These are phyloP conservation scores for Aurelia coerulea DNA, from an alignment of 30 jellyfish, hydroid and myxozoan species.

Conservation along the genomic window DNA sequence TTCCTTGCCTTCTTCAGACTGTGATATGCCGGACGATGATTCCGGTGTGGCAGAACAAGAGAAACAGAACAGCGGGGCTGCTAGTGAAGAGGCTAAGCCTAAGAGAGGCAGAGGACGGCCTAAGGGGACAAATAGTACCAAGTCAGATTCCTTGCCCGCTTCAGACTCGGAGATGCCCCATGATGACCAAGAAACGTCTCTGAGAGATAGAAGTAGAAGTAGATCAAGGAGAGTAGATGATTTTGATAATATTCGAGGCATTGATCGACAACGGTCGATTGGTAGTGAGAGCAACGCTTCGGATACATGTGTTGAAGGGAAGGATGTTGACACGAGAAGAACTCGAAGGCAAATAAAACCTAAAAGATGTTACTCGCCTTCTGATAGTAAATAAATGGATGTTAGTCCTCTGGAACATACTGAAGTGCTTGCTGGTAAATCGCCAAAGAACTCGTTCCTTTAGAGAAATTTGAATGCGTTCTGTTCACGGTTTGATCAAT, in stretches of 20 bases:
- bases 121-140: neutral
- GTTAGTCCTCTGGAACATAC: too few species aligned
- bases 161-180: constrained; percentile 18
- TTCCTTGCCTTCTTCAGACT: constrained; percentile 33
- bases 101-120: too few species aligned
- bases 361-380: constrained; percentile 81
- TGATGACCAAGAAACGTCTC: neutral
- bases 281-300: constrained; percentile 69
- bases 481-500: too few species aligned
- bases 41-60: too few species aligned
- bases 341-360: constrained; percentile 73
- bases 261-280: constrained; percentile 37
- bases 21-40: constrained; percentile 11
- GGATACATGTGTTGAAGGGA: constrained; percentile 35
- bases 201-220: neutral
- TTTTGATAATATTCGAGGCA: neutral
- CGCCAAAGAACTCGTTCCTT: too few species aligned
- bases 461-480: too few species aligned
- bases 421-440: too few species aligned
- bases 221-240: constrained; percentile 16
- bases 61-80: too few species aligned
- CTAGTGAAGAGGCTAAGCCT: too few species aligned
- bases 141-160: constrained; percentile 21
- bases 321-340: constrained; percentile 41
- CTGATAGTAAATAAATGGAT: constrained; percentile 39